These are phyloP conservation scores for Hyperopisus bebe DNA, from an alignment of 2,113 vertebrate species.

Conservation along the genomic window DNA sequence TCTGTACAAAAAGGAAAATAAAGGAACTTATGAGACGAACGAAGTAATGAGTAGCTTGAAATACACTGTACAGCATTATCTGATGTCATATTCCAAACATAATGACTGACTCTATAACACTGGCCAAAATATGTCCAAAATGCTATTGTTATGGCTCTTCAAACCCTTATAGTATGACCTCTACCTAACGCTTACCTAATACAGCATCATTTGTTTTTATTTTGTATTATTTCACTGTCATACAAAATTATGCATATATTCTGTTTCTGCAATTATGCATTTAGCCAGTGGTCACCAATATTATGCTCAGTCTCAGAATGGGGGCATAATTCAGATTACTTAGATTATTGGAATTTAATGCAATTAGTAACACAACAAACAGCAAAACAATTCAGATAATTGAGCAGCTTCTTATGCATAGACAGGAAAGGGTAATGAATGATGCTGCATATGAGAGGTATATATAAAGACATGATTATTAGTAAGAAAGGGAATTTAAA, in stretches of 20 bases:
- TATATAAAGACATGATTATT: not conserved
- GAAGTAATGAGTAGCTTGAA: not conserved
- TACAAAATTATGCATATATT: not conserved
- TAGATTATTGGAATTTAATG: not conserved
- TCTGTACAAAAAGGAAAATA: not conserved
- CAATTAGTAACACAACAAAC: not conserved
- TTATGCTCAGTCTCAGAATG: not conserved
- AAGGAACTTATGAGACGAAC: not conserved
- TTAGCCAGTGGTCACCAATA: not conserved
- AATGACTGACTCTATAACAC: not conserved
- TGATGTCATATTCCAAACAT: not conserved
- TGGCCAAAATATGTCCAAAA: not conserved
- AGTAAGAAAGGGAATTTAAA: not conserved
- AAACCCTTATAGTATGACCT: not conserved
- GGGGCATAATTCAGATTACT: not conserved
- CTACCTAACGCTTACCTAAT: not conserved
- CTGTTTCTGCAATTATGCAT: not conserved
- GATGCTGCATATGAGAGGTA: not conserved
- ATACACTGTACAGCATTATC: not conserved
- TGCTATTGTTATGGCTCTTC: not conserved
- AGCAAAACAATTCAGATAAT: not conserved
- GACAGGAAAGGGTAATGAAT: not conserved
- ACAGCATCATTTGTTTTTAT: not conserved
- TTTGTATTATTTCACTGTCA: not conserved
- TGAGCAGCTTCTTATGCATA: not conserved